These are phyloP conservation scores for Epinephelus awoara DNA, from an alignment of 2,797 vertebrate genomes.

Conservation along the genomic window DNA sequence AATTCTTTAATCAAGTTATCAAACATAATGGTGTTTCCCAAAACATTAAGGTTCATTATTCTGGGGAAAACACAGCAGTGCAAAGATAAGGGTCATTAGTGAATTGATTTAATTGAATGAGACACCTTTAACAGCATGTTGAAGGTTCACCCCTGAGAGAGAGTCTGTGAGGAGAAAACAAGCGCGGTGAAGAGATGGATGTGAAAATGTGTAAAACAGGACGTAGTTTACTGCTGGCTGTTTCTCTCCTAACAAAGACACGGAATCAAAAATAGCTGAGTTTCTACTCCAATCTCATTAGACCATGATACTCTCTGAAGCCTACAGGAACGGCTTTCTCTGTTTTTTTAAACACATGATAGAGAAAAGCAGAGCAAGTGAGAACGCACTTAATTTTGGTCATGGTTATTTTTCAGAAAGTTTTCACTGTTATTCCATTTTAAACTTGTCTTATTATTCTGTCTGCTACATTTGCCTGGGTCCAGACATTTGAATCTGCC, in stretches of 20 bases:
- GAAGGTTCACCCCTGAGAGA: background rate
- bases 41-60: constrained; percentile 17
- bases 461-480: background rate
- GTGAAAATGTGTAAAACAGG: constrained; percentile 28
- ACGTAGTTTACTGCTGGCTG: constrained; percentile 33
- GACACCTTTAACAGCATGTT: background rate
- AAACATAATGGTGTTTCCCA: background rate
- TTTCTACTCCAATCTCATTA: constrained; percentile 61
- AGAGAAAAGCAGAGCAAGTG: constrained; percentile 5
- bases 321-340: constrained; percentile 30
- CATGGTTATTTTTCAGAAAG: constrained; percentile 12
- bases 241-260: constrained; percentile 42
- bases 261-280: constrained; percentile 44
- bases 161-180: background rate
- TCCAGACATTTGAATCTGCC: no score
- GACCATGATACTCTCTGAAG: constrained; percentile 39
- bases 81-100: constrained; percentile 13
- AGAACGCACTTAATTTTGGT: constrained; percentile 7
- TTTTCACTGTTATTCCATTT: constrained; percentile 1
- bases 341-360: background rate
- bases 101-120: constrained; percentile 17
- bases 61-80: constrained; percentile 3
- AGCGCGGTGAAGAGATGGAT: background rate
- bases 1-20: constrained; percentile 19
- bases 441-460: background rate